Base-by-base conservation (phyloP, 2,797 vertebrate species). In the Euthynnus affinis region DNA sequence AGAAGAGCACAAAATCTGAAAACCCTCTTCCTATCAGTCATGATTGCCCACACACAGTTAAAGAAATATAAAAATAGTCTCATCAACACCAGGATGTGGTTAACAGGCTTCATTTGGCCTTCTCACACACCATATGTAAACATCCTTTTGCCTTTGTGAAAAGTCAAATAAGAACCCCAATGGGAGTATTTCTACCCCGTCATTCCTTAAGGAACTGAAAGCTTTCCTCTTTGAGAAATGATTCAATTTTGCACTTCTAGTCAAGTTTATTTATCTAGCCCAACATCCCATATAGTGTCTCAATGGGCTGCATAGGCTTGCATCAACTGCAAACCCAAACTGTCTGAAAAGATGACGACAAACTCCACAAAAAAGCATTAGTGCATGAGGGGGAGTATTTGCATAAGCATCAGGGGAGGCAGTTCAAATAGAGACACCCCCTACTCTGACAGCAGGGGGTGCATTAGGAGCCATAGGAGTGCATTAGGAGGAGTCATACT, bases 231-330 rank as follows among this genome's bases (percentile, higher is more conserved):
- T 44, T 23, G 18, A 66, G 63, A 58, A 76, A 48, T 58, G 10
- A 42, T 55, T 86, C 17, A 49, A 70, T 84, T 76, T 86, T 64
- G 67, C 66, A 49, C 58, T 76, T 78, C 46, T 56, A 14, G 27
- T 73, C 18, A 37, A 23, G 74, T 86, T 87, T 88, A 71, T 90
- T 91, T 91, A 68, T 67, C 13, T 62, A 65, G n/a, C 42, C 14
- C 46, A 18, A 4, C 57, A 44, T 59, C 49, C 14, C 32, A 34
- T 8, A 22, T 37, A 51, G 18, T 59, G 10, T 67, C 53, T 73
- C 17, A 49, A 5, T 51, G 14, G 14, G 18, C 20, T 58, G 22
- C 4, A n/a, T 20, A 22, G 25, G 18, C 34, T 76, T 66, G 78
- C 68, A 44, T 55, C n/a, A 58, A 7, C 60, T 58, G 64, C 42